Evolutionary conservation across 2,888 invertebrate species (phyloP).

Genomic region (Torymus auratus): DNA sequence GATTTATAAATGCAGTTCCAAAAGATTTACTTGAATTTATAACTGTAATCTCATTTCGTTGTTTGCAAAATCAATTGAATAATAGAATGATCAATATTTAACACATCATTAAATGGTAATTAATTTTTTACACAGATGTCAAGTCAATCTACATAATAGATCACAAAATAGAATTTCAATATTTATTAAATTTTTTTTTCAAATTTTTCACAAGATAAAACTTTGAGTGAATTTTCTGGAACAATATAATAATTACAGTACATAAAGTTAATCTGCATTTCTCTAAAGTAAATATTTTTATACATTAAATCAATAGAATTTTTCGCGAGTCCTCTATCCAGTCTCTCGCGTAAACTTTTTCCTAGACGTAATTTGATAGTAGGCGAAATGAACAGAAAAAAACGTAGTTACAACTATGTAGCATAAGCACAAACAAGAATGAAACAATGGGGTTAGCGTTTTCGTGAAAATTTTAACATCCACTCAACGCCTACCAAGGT

Average conservation of each 20-base stretch:
- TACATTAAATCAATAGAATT: background rate
- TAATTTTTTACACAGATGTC: too few relatives aligned
- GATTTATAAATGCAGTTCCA: too few relatives aligned
- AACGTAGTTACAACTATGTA: slow-evolving; percentile 46
- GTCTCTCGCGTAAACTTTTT: slow-evolving; percentile 43
- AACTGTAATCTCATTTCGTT: too few relatives aligned
- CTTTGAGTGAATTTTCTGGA: too few relatives aligned
- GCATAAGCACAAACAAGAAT: slow-evolving; percentile 39
- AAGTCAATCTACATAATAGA: too few relatives aligned
- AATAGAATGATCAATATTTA: too few relatives aligned
- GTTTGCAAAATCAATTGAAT: too few relatives aligned
- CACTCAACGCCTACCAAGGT: slow-evolving; percentile 72
- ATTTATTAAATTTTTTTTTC: too few relatives aligned
- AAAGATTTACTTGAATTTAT: too few relatives aligned
- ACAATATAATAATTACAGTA: background rate
- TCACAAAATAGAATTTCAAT: too few relatives aligned
- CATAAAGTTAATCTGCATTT: background rate
- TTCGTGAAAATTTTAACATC: slow-evolving; percentile 60
- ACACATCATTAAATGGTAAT: too few relatives aligned
- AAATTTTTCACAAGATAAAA: too few relatives aligned
- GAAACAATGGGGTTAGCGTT: slow-evolving; percentile 36
- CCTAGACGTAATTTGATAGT: slow-evolving; percentile 54
- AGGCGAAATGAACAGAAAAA: slow-evolving; percentile 47
- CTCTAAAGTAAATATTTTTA: background rate
- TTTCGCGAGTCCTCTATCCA: slow-evolving; percentile 41